Conservation (phyloP, 2,797 vertebrate genomes). For the Neoniphon sammara region DNA sequence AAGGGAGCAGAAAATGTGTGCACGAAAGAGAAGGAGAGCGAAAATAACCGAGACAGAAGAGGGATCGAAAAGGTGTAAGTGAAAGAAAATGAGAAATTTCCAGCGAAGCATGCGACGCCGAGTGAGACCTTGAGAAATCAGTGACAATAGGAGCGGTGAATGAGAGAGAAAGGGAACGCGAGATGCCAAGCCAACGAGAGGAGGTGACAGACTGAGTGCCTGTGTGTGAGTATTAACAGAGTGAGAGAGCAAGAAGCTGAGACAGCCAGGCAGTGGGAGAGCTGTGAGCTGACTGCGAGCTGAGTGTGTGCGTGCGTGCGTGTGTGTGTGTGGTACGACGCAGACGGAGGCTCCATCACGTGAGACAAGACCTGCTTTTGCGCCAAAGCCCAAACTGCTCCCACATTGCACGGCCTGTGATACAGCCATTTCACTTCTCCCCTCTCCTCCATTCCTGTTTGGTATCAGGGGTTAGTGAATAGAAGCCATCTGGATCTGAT, state of each 20-base stretch:
- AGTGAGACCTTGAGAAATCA: constrained; percentile 5
- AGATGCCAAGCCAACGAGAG: not conserved
- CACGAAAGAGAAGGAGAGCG: not conserved
- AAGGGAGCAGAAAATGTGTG: not conserved
- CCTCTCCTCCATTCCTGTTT: constrained; percentile 29
- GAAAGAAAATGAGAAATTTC: not conserved
- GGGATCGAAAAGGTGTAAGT: not conserved
- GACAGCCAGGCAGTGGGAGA: constrained; percentile 8
- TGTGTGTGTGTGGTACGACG: constrained; percentile 4
- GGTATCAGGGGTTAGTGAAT: constrained; percentile 57
- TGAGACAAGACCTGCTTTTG: constrained; percentile 10
- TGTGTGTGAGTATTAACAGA: constrained; percentile 31
- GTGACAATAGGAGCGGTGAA: constrained; percentile 13
- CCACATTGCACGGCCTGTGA: constrained; percentile 1
- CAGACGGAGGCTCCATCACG: constrained; percentile 2
- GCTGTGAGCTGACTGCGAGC: not conserved
- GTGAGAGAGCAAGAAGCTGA: not conserved
- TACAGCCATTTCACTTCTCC: not conserved
- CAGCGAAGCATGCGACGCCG: not conserved
- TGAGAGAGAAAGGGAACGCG: constrained; percentile 4
- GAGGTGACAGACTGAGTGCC: constrained; percentile 14
- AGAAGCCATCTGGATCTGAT: constrained; percentile 71
- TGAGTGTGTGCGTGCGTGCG: not conserved
- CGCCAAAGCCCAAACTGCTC: constrained; percentile 12
- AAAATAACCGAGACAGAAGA: not conserved